Evolutionary conservation across 2,113 vertebrate genomes (phyloP).

Genomic region (Tricholaema leucomelas): DNA sequence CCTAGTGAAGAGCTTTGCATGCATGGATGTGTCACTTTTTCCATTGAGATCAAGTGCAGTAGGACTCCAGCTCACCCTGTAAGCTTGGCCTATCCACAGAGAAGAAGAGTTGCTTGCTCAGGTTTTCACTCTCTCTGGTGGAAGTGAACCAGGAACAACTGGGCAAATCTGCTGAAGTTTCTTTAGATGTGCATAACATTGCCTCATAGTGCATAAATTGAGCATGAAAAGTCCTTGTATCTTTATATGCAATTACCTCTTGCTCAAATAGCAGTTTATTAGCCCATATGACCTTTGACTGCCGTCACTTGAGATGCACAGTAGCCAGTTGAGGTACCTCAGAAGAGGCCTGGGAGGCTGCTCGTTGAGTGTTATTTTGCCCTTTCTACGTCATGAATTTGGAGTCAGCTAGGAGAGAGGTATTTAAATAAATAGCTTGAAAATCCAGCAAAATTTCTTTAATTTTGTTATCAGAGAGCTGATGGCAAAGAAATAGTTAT

Average conservation of each 20-base stretch:
- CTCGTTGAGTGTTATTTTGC: not conserved
- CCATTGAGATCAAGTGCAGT: rapidly evolving
- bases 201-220: not conserved
- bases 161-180: not conserved
- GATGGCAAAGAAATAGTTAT: not conserved
- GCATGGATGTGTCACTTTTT: not conserved
- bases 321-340: not conserved
- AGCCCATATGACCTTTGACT: not conserved
- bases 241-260: not conserved
- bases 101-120: not conserved
- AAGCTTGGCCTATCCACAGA: not conserved
- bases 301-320: not conserved
- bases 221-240: not conserved
- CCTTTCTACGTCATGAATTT: not conserved
- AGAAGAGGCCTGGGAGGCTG: not conserved
- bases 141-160: not conserved
- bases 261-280: not conserved
- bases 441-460: not conserved
- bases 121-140: not conserved
- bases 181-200: not conserved
- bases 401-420: not conserved
- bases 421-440: not conserved
- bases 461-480: not conserved
- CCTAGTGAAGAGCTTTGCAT: not conserved
- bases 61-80: not conserved